phyloP scores from a whole-genome alignment of 2,888 invertebrate genomes.

The Morpho helenor region DNA sequence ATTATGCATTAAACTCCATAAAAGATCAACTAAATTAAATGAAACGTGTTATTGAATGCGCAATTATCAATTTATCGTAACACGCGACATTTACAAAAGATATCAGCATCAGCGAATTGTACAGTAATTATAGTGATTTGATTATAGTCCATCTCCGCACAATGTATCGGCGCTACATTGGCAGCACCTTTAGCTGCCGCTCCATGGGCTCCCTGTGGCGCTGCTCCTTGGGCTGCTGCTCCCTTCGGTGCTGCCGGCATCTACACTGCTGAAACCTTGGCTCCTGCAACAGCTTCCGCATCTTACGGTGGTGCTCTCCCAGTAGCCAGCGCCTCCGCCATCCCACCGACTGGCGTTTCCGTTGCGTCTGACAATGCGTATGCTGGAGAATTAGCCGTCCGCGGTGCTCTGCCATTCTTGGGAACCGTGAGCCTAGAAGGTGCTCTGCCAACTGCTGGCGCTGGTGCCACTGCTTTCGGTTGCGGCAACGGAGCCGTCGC shows the following conservation, averaged over 20 bases:
- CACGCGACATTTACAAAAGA: slow-evolving; percentile 2
- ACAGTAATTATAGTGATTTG: slow-evolving; percentile 7
- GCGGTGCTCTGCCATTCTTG: slow-evolving; percentile 30
- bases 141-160: slow-evolving; percentile 31
- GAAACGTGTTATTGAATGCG: too few relatives aligned
- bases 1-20: too few relatives aligned
- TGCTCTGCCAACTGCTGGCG: slow-evolving; percentile 32
- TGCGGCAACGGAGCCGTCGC: slow-evolving; percentile 35
- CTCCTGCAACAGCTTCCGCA: slow-evolving; percentile 18
- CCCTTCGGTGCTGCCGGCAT: slow-evolving; percentile 16
- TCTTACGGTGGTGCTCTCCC: slow-evolving; percentile 28
- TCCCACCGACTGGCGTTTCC: slow-evolving; percentile 37
- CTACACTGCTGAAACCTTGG: slow-evolving; percentile 8
- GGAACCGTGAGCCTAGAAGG: slow-evolving; percentile 28
- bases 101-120: too few relatives aligned
- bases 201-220: slow-evolving; percentile 9
- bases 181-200: slow-evolving; percentile 9
- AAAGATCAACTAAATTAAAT: too few relatives aligned
- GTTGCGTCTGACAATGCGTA: slow-evolving; percentile 32
- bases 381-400: slow-evolving; percentile 35
- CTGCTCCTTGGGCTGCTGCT: slow-evolving; percentile 20
- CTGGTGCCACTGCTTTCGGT: slow-evolving; percentile 33
- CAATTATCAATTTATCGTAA: too few relatives aligned
- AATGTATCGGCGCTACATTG: slow-evolving; percentile 23
- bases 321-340: slow-evolving; percentile 27